phyloP scores from a whole-genome alignment of 2,113 vertebrate species.

The Pardalotus punctatus region DNA sequence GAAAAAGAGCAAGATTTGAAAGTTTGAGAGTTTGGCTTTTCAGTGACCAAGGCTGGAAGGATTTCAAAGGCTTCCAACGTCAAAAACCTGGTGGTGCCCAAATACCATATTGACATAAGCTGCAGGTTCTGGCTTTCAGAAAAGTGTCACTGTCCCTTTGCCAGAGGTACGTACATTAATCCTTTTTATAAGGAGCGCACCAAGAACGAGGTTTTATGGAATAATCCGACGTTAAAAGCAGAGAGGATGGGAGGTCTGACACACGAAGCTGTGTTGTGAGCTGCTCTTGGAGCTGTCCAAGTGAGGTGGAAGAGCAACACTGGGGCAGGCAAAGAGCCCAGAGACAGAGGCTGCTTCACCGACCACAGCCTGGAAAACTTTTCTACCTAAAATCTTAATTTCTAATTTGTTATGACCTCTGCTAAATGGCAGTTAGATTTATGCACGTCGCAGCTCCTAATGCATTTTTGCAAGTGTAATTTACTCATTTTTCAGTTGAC shows the following conservation, averaged over 20 bases:
- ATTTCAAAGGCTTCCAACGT: conserved; percentile 4
- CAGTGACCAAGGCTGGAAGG: conserved; percentile 25
- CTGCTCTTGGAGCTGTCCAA: neutral
- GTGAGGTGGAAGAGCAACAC: neutral
- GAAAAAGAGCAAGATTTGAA: neutral
- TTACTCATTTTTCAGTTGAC: conserved; percentile 37
- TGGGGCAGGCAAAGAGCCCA: neutral
- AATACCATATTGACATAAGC: conserved; percentile 27
- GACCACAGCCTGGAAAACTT: neutral
- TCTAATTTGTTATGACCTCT: neutral
- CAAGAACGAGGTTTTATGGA: neutral
- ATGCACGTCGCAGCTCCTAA: neutral
- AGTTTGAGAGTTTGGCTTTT: conserved; percentile 28
- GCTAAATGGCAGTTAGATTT: neutral
- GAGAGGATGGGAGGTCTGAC: neutral
- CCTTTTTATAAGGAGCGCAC: neutral
- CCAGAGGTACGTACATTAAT: neutral
- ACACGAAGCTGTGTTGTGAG: fast-evolving
- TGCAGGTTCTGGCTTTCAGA: conserved; percentile 1
- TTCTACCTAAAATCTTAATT: neutral
- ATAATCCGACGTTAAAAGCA: neutral
- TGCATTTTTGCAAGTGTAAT: conserved; percentile 14
- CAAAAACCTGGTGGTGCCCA: conserved; percentile 11
- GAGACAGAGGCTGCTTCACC: neutral
- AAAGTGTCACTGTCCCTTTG: neutral